phyloP scores from a whole-genome alignment of 2,797 vertebrate species.

The Microchirus variegatus region DNA sequence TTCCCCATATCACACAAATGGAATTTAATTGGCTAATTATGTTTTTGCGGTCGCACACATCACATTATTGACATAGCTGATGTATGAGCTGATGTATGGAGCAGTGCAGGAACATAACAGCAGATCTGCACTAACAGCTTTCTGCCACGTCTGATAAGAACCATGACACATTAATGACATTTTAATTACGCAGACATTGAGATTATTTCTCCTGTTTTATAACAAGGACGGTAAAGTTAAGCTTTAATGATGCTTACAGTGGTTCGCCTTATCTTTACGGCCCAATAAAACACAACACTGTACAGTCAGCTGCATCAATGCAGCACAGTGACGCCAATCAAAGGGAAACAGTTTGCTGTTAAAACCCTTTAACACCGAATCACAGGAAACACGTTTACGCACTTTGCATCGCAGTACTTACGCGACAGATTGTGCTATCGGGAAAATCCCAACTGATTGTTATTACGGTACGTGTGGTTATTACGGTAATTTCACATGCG shows the following conservation, averaged over 20 bases:
- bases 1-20: conserved; percentile 51
- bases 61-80: conserved; percentile 66
- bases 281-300: conserved; percentile 50
- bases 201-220: conserved; percentile 63
- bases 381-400: no score
- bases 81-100: conserved; percentile 43
- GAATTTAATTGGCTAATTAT: conserved; percentile 75
- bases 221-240: conserved; percentile 57
- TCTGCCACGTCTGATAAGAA: conserved; percentile 75
- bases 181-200: conserved; percentile 78
- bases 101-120: conserved; percentile 39
- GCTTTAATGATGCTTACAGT: conserved; percentile 43
- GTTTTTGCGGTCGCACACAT: conserved; percentile 49
- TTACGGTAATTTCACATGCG: no score
- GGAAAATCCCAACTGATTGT: no score
- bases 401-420: no score
- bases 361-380: no score
- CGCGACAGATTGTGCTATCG: no score
- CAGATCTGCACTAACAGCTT: conserved; percentile 70
- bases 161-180: conserved; percentile 71
- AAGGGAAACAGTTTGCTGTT: conserved; percentile 4
- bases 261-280: conserved; percentile 41
- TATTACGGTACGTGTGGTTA: no score
- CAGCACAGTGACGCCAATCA: conserved; percentile 34
- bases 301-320: conserved; percentile 25